Evolutionary conservation across 53 echinoderm and acorn worm species (phyloP), one percentile per base, ranked within the genome.

Genomic region (Echinometra lucunter): DNA sequence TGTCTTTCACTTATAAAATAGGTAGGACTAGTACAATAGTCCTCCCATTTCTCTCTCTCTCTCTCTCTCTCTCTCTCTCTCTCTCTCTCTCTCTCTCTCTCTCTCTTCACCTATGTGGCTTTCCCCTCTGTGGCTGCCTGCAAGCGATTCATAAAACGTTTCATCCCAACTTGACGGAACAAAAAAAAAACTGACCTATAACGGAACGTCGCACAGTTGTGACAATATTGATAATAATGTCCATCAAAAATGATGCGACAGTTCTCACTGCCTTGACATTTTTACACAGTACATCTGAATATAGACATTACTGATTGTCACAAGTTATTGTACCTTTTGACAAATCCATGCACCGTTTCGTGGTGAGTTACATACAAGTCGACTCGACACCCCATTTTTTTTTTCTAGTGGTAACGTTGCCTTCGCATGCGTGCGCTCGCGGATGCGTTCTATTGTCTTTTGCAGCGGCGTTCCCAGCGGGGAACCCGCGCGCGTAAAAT

Each of bases 401-500:
- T 35, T 27, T 11, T 1, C 4, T 49, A 85, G 49, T 49, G 85
- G 12, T 47, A 49, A 85, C 85, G 28, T 49, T 13, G 28, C 49
- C 11, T 49, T 85, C n/a, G 23, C 23, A 30, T n/a, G 47, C 85
- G 85, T 85, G 3, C 85, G 85, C 49, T 85, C 81, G 23, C 53
- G 44, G 8, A 53, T 81, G 23, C 81, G 44, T 81, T 4, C 85
- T 49, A 83, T 83, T 83, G 45, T 47, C 23, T 47, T n/a, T 8
- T n/a, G n/a, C n/a, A 7, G 25, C n/a, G n/a, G n/a, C n/a, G 25
- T 30, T 44, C 47, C 82, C 45, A 47, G 85, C 85, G 49, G 85
- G 53, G n/a, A 19, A 49, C 49, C 49, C 30, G 49, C 45, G 85
- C 85, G 85, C 28, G 85, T 21, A 85, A 85, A n/a, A 85, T 85